A percentile compares a stretch with the other conserved stretches of the same genome.
Conservation (phyloP, 2,113 vertebrate species). For the Euleptes europaea region DNA sequence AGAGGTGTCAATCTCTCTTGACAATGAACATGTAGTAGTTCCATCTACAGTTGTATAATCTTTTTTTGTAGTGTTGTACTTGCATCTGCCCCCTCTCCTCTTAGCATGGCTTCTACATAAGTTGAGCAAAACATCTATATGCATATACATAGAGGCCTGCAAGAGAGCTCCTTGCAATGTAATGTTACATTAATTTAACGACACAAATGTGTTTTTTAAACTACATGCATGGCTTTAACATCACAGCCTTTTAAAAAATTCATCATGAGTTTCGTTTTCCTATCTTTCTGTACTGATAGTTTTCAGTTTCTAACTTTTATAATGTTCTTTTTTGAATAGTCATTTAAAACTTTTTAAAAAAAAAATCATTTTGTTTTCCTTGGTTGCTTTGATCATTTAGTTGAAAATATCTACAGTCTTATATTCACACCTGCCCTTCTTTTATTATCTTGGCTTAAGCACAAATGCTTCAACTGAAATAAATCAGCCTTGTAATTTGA, state of each 20-base stretch:
- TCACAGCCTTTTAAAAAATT: not conserved
- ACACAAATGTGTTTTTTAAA: not conserved
- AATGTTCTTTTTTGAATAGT: not conserved
- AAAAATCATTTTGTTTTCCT: conserved; percentile 9
- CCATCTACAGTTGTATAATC: not conserved
- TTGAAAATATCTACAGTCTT: conserved; percentile 41
- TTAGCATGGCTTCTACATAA: not conserved
- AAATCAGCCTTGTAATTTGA: conserved; percentile 59
- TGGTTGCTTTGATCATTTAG: conserved; percentile 60
- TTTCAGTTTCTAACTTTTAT: not conserved
- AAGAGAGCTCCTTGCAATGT: too few species aligned
- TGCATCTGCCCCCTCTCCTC: not conserved
- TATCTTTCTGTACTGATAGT: not conserved
- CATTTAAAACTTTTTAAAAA: not conserved
- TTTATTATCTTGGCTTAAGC: conserved; percentile 48
- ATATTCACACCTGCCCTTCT: conserved; percentile 50
- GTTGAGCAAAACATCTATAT: not conserved
- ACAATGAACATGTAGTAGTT: too few species aligned
- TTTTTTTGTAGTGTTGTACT: not conserved
- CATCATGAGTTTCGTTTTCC: conserved; percentile 37
- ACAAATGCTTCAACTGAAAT: conserved; percentile 50
- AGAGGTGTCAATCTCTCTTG: too few species aligned
- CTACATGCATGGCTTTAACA: not conserved
- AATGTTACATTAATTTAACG: not conserved
- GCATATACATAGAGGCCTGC: not conserved